Evolutionary conservation across 2,888 invertebrate species (phyloP).

Genomic region (Argyresthia albistria): DNA sequence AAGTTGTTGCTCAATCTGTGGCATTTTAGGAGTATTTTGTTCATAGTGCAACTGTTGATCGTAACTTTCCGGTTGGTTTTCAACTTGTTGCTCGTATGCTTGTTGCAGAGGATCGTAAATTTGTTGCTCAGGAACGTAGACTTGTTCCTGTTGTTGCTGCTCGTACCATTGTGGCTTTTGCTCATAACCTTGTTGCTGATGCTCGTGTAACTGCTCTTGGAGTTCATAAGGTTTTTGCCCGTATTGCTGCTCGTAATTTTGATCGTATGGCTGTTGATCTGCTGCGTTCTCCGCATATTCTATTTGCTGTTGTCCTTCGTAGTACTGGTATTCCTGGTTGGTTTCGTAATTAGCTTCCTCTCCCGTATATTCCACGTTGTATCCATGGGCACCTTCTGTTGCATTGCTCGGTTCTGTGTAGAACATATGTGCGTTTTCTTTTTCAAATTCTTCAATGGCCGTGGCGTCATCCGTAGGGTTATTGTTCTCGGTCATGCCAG

Average conservation of each 20-base stretch:
- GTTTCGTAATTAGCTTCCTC: constrained; percentile 19
- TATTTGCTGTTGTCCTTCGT: constrained; percentile 12
- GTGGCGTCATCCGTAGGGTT: not conserved
- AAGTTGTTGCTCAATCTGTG: not conserved
- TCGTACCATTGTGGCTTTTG: no score
- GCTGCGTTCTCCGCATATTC: not conserved
- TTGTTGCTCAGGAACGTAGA: no score
- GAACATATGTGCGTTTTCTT: constrained; percentile 41
- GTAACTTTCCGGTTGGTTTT: not conserved
- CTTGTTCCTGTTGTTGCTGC: no score
- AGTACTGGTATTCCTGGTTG: constrained; percentile 26
- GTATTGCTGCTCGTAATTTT: constrained; percentile 44
- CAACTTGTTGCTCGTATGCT: no score
- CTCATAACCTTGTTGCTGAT: constrained; percentile 3
- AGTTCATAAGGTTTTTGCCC: constrained; percentile 9
- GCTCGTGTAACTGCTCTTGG: constrained; percentile 11
- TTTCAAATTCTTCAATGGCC: constrained; percentile 31
- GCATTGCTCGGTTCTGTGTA: constrained; percentile 30
- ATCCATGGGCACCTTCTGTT: constrained; percentile 16
- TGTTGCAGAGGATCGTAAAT: no score
- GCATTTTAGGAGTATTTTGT: not conserved
- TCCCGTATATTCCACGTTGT: constrained; percentile 14
- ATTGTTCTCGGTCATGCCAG: no score
- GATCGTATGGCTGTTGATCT: constrained; percentile 34
- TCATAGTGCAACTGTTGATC: not conserved